Conservation (phyloP, 2,113 vertebrate species). For the Sakesphorus luctuosus region DNA sequence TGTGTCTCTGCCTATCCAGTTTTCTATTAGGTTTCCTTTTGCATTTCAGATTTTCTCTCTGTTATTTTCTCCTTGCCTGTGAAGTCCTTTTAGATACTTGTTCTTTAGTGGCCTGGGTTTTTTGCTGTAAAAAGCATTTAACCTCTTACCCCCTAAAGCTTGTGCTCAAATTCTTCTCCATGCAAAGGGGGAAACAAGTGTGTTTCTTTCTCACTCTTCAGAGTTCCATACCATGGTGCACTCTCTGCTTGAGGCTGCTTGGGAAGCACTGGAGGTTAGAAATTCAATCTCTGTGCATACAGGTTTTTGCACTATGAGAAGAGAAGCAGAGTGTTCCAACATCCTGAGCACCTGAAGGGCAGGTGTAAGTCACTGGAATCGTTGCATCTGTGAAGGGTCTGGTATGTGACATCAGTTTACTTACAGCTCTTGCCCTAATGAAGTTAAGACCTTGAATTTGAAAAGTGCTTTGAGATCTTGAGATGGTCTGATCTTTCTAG, state of each 20-base stretch:
- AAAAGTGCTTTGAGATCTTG: not conserved
- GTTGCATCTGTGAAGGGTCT: not conserved
- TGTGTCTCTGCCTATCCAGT: not conserved
- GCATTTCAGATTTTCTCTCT: not conserved
- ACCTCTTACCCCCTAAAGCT: not conserved
- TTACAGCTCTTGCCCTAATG: not conserved
- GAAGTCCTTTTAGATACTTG: not conserved
- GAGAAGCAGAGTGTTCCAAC: not conserved
- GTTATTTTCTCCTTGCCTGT: not conserved
- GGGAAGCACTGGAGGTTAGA: not conserved
- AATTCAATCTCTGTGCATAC: not conserved
- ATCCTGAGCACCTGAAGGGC: not conserved
- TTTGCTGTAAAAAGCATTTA: not conserved
- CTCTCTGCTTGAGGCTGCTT: not conserved
- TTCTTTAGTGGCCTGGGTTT: not conserved
- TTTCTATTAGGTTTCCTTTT: not conserved
- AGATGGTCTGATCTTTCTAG: not conserved
- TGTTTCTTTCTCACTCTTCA: not conserved
- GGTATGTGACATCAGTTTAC: not conserved
- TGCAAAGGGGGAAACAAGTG: not conserved
- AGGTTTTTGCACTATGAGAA: not conserved
- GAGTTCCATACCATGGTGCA: fast-evolving
- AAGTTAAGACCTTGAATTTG: not conserved
- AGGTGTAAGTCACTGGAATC: not conserved
- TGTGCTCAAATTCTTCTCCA: not conserved